A percentile compares a stretch with the other conserved stretches of the same genome.
Conservation (phyloP, 2,797 vertebrate species). For the Lepus townsendii region DNA sequence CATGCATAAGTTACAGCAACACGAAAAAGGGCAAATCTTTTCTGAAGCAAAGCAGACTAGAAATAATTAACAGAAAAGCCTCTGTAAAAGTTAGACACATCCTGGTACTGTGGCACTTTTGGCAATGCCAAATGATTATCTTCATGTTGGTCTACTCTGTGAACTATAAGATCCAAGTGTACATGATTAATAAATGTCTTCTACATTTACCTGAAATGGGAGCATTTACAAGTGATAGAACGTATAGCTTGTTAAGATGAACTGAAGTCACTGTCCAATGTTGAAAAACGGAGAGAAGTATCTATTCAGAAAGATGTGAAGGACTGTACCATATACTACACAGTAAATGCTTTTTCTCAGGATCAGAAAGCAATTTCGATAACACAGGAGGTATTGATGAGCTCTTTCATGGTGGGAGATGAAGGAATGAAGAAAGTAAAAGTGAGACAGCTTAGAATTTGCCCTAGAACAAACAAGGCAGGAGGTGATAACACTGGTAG, state of each 20-base stretch:
- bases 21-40: conserved; percentile 36
- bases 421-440: conserved; percentile 75
- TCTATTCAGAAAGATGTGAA: conserved; percentile 64
- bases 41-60: conserved; percentile 41
- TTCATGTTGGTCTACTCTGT: neutral
- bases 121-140: neutral
- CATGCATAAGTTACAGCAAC: neutral
- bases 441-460: conserved; percentile 77
- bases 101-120: neutral
- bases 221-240: conserved; percentile 51
- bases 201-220: conserved; percentile 5
- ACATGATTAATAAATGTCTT: neutral
- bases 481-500: conserved; percentile 1
- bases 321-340: conserved; percentile 5
- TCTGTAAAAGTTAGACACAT: conserved; percentile 1
- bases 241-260: conserved; percentile 56
- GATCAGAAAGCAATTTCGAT: conserved; percentile 79
- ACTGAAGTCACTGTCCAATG: conserved; percentile 43
- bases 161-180: neutral
- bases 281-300: conserved; percentile 41
- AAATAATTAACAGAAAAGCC: conserved; percentile 46
- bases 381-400: conserved; percentile 69
- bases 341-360: conserved; percentile 63
- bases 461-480: conserved; percentile 67
- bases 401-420: conserved; percentile 62